Base-by-base conservation (phyloP, 2,113 vertebrate genomes). In the Salvelinus sp. region DNA sequence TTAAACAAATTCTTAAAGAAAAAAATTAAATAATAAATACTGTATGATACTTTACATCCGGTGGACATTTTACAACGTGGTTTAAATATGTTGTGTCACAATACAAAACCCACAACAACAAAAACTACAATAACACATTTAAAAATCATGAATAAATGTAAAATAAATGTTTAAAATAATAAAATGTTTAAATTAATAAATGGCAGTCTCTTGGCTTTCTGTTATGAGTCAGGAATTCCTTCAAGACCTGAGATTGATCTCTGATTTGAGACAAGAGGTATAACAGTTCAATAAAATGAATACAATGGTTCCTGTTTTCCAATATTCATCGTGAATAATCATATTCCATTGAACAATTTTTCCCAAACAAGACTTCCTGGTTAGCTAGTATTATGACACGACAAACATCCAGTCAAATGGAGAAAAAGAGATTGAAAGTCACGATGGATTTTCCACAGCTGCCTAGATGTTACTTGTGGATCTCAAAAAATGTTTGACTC, bases 211-310 rank as follows among this genome's bases (percentile, higher is more conserved):
- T 82, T 80, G 75, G 70, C 67, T 78, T 74, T 62, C 58, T 62
- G 13, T 78, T 77, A 44, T 44, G 75, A 81, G 69, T 86, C 75
- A 65, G 72, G 78, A 78, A 72, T 76, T 72, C 78, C 81, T 72
- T 83, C 73, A 76, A 85, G 68, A 91, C 91, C 91, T 92, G 91
- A 93, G 91, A 87, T 83, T 85, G 73, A 86, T 88, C 73, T 81
- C 81, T 76, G 76, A 73, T 72, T 48, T 83, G 76, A 82, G 80
- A 88, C 68, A 79, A 78, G 88, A 90, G 85, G 85, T 90, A 4
- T 54, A 86, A 84, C 25, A 65, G 63, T 65, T 69, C 73, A 57
- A 18, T 47, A 74, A 66, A 73, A 68, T 68, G 72, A n/a, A 20
- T n/a, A 22, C 7, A 22, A 62, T 62, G 48, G 25, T 57, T 27